Base-by-base conservation (phyloP, 2,888 invertebrate genomes). In the Pristionchus arcanus region DNA sequence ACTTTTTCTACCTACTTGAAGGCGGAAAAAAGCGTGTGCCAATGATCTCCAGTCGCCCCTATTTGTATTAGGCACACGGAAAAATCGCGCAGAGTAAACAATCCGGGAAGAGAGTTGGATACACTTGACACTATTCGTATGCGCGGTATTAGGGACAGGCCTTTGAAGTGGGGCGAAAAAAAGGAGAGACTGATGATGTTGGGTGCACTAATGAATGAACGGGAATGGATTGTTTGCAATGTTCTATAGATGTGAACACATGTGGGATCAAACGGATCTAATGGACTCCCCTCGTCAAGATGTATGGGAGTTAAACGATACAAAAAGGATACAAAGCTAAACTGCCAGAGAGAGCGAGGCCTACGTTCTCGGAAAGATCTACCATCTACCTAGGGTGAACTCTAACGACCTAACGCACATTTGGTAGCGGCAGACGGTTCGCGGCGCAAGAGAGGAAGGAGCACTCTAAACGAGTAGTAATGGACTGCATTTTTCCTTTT, bases 11-110 rank as follows among this genome's bases (percentile, higher is more conserved):
- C 34, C 21, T 25, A 74, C 74, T 74, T 37, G 71, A 74, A 31
- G 2, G 31, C 68, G 74, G 19, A 34, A 74, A 74, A 74, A 74
- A 37, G 37, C 74, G 25, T 3, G 37, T n/a, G 63, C n/a, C 63
- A n/a, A n/a, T 63, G 63, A 63, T 74, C 74, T 34, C 37, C 34
- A 16, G 2, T 49, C 42, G 42, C 28, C 74, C 34, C 74, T 74
- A 74, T 74, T 74, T 74, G 74, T 74, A 74, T 74, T 74, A 42
- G 74, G 74, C 74, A 74, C 34, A 74, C 74, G 74, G 37, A 37
- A 37, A 74, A 74, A 74, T 21, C 19, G 15, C 34, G 74, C 37
- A 16, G 37, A 21, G 74, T 37, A 74, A 74, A 74, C 37, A 74
- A 25, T 34, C 71, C 71, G 16, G 74, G 42, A 74, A 74, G 74